phyloP scores from a whole-genome alignment of 2,113 vertebrate species.

The Chionomys nivalis region DNA sequence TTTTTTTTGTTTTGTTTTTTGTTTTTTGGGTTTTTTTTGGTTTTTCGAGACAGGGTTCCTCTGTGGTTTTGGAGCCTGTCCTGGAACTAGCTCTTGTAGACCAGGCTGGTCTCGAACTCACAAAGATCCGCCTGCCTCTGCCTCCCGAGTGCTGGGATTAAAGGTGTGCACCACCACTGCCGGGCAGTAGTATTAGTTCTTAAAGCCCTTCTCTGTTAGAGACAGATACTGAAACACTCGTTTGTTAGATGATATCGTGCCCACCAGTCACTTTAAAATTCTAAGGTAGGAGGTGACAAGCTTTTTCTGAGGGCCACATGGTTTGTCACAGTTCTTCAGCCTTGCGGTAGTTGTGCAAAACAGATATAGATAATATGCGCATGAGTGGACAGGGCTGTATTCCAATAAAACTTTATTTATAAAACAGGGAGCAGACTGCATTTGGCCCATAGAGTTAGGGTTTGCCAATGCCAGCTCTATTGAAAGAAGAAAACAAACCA shows the following conservation, averaged over 20 bases:
- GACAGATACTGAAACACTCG: background rate
- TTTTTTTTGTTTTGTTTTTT: background rate
- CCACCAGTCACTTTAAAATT: slow-evolving; percentile 10
- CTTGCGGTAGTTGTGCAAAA: background rate
- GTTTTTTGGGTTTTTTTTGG: too few species aligned
- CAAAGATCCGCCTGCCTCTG: too few species aligned
- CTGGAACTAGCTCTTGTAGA: too few species aligned
- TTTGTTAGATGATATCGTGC: background rate
- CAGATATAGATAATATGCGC: background rate
- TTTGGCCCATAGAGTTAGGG: background rate
- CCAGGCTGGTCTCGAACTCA: too few species aligned
- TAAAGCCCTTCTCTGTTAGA: slow-evolving; percentile 12
- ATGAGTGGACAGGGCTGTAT: background rate
- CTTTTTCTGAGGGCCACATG: background rate
- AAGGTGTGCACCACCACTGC: too few species aligned
- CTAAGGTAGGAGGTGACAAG: background rate
- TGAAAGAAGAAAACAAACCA: background rate
- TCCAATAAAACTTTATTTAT: slow-evolving; percentile 16
- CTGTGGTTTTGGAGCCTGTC: too few species aligned
- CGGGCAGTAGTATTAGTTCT: background rate
- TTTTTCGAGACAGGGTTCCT: too few species aligned
- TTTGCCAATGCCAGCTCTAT: background rate
- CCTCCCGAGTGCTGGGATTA: too few species aligned
- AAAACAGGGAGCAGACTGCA: background rate
- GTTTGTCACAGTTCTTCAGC: background rate